Evolutionary conservation across 2,888 invertebrate genomes (phyloP).

Genomic region (Ennomos fuscantarius): DNA sequence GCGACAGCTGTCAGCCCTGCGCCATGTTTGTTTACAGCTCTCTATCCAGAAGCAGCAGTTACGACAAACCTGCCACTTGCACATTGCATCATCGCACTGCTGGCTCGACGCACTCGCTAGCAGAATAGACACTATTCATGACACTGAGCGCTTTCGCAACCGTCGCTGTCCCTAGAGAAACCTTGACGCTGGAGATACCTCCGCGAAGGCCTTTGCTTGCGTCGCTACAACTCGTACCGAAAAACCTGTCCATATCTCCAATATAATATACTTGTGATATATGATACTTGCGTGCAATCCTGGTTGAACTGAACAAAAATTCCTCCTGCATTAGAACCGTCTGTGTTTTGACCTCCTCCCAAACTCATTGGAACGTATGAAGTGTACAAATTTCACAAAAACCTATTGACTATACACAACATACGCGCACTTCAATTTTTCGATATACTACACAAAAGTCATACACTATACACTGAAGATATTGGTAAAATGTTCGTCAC

Average conservation of each 20-base stretch:
- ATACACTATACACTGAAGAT: conserved; percentile 61
- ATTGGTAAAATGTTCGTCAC: conserved; percentile 75
- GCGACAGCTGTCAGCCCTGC: conserved; percentile 37
- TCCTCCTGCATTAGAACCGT: conserved; percentile 92
- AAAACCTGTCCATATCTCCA: neutral
- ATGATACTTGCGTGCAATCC: conserved; percentile 96
- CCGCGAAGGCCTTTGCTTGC: conserved; percentile 6
- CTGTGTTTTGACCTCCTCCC: conserved; percentile 88
- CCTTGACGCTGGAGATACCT: conserved; percentile 18
- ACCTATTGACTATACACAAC: conserved; percentile 64
- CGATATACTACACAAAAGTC: conserved; percentile 62
- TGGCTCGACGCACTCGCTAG: conserved; percentile 44
- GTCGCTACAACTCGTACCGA: conserved; percentile 3
- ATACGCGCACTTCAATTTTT: conserved; percentile 68
- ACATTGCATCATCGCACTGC: conserved; percentile 75
- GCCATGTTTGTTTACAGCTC: conserved; percentile 60
- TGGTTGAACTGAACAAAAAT: conserved; percentile 99
- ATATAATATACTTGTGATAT: neutral
- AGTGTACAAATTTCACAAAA: conserved; percentile 65
- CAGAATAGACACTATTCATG: conserved; percentile 52
- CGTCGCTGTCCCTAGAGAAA: conserved; percentile 25
- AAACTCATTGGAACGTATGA: conserved; percentile 92
- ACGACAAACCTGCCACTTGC: conserved; percentile 74
- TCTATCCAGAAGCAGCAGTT: conserved; percentile 47
- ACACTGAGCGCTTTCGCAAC: conserved; percentile 57